A percentile compares a stretch with the other conserved stretches of the same genome.
Evolutionary conservation across 2,113 vertebrate genomes (phyloP).

Genomic region (Saguinus imperator): DNA sequence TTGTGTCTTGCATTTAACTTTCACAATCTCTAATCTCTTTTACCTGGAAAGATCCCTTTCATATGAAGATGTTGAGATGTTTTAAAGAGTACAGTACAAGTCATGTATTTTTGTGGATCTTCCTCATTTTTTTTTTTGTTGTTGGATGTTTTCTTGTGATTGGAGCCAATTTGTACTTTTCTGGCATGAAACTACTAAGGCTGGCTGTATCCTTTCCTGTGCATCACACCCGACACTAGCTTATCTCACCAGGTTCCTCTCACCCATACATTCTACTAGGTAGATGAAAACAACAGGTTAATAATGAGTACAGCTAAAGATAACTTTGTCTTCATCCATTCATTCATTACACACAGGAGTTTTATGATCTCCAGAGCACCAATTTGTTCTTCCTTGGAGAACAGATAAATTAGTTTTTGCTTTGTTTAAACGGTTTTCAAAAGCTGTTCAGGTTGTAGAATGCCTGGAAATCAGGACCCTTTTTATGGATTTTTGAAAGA

Average conservation of each 20-base stretch:
- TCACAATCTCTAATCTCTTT: conserved; percentile 16
- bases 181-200: neutral
- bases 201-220: neutral
- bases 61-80: neutral
- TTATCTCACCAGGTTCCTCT: neutral
- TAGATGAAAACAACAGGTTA: neutral
- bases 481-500: conserved; percentile 31
- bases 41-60: neutral
- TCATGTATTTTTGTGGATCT: neutral
- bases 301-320: neutral
- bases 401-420: neutral
- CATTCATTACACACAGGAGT: neutral
- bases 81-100: neutral
- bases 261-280: accelerated
- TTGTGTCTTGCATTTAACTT: neutral
- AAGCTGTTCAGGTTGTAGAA: neutral
- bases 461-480: neutral
- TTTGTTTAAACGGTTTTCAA: neutral
- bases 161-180: neutral
- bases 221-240: neutral
- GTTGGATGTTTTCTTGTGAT: neutral
- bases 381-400: neutral
- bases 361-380: neutral
- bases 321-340: neutral
- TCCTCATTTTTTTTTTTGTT: neutral